Evolutionary conservation across 2,888 invertebrate species (phyloP).

Genomic region (Cepaea hortensis): DNA sequence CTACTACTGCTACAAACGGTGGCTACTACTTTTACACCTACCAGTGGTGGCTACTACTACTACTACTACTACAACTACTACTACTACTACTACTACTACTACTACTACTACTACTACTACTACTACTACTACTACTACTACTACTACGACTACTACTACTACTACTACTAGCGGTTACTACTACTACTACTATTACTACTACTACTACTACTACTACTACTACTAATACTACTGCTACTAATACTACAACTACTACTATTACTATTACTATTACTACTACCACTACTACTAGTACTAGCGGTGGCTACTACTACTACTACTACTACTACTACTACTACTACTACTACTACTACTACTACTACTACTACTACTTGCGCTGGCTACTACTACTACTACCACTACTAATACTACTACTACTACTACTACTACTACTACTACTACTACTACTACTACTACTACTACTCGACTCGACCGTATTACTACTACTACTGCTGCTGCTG

Average conservation of each 20-base stretch:
- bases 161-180: background rate
- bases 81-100: background rate
- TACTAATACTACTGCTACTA: background rate
- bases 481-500: background rate
- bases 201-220: background rate
- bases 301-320: background rate
- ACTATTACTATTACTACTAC: no score
- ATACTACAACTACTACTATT: background rate
- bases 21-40: background rate
- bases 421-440: background rate
- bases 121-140: background rate
- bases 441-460: background rate
- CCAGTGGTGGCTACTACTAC: slow-evolving; percentile 11
- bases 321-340: background rate
- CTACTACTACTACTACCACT: background rate
- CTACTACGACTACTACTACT: background rate
- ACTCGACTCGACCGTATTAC: no score
- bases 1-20: slow-evolving; percentile 19
- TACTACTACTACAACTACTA: background rate
- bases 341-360: background rate
- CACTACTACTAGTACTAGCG: background rate
- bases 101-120: background rate
- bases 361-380: background rate
- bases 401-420: no score
- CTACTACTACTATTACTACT: background rate